These are phyloP conservation scores for Sminthopsis crassicaudata DNA, from an alignment of 2,113 vertebrate genomes.

Conservation along the genomic window DNA sequence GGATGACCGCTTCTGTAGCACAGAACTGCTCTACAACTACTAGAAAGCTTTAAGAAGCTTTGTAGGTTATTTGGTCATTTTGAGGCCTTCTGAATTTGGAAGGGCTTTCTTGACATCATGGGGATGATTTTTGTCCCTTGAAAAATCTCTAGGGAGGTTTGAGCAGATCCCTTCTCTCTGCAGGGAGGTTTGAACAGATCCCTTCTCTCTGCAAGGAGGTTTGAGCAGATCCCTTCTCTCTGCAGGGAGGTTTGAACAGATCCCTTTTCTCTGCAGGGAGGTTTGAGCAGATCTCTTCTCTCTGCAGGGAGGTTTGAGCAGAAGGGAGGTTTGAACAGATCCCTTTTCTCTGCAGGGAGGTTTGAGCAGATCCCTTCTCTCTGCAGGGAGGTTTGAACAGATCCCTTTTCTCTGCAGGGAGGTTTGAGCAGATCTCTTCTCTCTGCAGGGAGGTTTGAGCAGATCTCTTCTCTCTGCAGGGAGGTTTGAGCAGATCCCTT, in stretches of 20 bases:
- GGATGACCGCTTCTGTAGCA: neutral
- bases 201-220: neutral
- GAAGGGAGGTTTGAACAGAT: neutral
- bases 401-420: too few relatives aligned
- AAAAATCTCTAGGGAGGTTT: neutral
- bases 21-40: accelerated
- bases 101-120: neutral
- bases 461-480: too few relatives aligned
- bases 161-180: neutral
- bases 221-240: neutral
- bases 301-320: too few relatives aligned
- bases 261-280: neutral
- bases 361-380: too few relatives aligned
- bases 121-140: neutral
- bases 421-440: too few relatives aligned
- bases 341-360: neutral
- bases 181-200: neutral
- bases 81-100: neutral
- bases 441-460: too few relatives aligned
- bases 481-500: too few relatives aligned
- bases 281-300: neutral
- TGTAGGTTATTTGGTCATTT: neutral
- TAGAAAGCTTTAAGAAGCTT: neutral
- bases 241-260: neutral
- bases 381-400: too few relatives aligned